Conservation (phyloP, 2,113 vertebrate genomes). For the Chiloscyllium plagiosum region DNA sequence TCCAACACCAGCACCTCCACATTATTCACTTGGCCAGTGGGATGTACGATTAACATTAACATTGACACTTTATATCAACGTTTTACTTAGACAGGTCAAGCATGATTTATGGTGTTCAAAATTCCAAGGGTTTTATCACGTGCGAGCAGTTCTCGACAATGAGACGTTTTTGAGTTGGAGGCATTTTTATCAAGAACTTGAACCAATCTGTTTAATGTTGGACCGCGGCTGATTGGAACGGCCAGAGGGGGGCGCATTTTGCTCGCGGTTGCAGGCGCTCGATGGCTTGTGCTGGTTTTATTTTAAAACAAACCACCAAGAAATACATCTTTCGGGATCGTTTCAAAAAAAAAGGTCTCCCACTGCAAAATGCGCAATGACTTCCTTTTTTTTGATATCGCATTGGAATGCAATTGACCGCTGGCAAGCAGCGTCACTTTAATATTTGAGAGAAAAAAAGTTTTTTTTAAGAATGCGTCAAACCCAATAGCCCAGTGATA, state of each 20-base stretch:
- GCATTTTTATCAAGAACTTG: not conserved
- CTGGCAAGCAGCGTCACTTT: not conserved
- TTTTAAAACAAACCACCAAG: not conserved
- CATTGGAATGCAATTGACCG: not conserved
- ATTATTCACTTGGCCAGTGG: not conserved
- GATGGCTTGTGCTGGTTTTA: not conserved
- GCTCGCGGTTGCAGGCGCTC: not conserved
- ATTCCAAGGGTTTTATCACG: not conserved
- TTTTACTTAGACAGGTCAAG: not conserved
- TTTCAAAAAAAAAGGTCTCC: not conserved
- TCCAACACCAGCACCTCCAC: too few species aligned
- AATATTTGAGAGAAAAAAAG: not conserved
- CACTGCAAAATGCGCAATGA: not conserved
- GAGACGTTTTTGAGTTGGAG: not conserved
- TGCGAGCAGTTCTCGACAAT: not conserved
- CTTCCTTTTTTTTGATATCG: not conserved
- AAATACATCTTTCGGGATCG: not conserved
- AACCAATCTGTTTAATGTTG: too few species aligned
- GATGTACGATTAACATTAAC: not conserved
- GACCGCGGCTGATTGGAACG: not conserved
- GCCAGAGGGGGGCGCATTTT: constrained; percentile 22
- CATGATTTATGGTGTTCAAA: not conserved
- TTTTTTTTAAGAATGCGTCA: not conserved
- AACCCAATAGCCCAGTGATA: not conserved
- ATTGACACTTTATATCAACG: not conserved